Percentiles rank a stretch among this genome's conserved stretches.
Evolutionary conservation across 2,888 invertebrate genomes (phyloP).

Genomic region (Euspilapteryx auroguttella): DNA sequence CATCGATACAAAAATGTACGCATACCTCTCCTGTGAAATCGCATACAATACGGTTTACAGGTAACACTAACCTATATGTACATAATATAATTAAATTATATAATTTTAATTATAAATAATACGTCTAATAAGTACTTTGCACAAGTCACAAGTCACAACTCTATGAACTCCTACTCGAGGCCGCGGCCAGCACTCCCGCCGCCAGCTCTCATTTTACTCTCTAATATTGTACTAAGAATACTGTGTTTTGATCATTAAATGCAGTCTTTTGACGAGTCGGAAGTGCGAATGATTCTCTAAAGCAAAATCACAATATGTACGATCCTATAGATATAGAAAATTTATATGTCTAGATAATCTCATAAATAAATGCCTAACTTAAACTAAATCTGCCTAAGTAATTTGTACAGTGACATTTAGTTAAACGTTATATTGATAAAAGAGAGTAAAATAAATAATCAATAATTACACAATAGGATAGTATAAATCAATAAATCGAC

Average conservation of each 20-base stretch:
- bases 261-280: constrained; percentile 37
- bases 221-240: constrained; percentile 19
- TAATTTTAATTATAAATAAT: constrained; percentile 40
- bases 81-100: constrained; percentile 12
- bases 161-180: too few relatives aligned
- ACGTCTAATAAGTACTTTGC: constrained; percentile 61
- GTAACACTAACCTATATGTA: constrained; percentile 42
- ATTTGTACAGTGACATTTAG: constrained; percentile 53
- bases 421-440: constrained; percentile 31
- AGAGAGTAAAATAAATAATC: constrained; percentile 42
- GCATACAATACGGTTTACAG: not conserved
- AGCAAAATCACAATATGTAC: constrained; percentile 43
- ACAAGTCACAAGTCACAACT: constrained; percentile 50
- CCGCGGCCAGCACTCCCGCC: too few relatives aligned
- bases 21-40: not conserved
- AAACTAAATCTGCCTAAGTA: constrained; percentile 39
- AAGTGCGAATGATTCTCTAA: constrained; percentile 27
- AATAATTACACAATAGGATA: constrained; percentile 39
- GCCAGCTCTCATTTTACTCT: constrained; percentile 3
- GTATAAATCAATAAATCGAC: constrained; percentile 16
- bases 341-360: constrained; percentile 49
- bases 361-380: constrained; percentile 51
- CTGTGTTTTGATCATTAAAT: constrained; percentile 39
- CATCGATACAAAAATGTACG: constrained; percentile 15
- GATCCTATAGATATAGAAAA: constrained; percentile 15